Base-by-base conservation (phyloP, 2,888 invertebrate species). In the Drosophila differens region DNA sequence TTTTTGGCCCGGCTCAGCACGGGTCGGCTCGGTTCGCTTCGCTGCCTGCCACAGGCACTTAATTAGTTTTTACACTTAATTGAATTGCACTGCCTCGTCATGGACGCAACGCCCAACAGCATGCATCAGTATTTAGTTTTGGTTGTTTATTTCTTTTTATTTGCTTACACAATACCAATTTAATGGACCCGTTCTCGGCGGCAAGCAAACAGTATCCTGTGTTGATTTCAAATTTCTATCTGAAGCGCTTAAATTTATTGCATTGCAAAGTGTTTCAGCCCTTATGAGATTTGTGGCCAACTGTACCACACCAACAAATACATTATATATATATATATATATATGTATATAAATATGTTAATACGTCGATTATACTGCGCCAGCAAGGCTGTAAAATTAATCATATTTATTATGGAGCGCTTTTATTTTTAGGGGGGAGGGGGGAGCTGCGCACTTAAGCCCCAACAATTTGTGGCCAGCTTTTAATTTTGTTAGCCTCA, bases 31-130 rank as follows among this genome's bases (percentile, higher is more conserved):
- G 16, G 16, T 4, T 47, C 22, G 47, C 7, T 16, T 62, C 44
- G 58, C n/a, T 47, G 55, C 62, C 62, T 47, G 41, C 63, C 70
- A 79, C 76, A 79, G 81, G 77, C 79, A 84, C 88, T 90, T 89
- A 90, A 89, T 90, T 91, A 91, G 89, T 89, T 90, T 91, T 90
- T 79, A 88, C 91, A 90, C 81, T 90, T 89, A 91, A 89, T 89
- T 91, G 89, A 89, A 90, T 91, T 90, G 86, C 80, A 82, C 78
- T 82, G 84, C 79, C 64, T 75, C 72, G 81, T 82, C 82, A 84
- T 73, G 78, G 63, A 61, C 67, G 55, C 53, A 62, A 30, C 49
- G 63, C 68, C 75, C 54, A 39, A 66, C 57, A 73, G 76, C 69
- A 74, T 73, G 68, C 81, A 72, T 55, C 69, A 69, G 55, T 71